phyloP scores from a whole-genome alignment of 2,888 invertebrate species.

The Dyspetes luteomarginatus region DNA sequence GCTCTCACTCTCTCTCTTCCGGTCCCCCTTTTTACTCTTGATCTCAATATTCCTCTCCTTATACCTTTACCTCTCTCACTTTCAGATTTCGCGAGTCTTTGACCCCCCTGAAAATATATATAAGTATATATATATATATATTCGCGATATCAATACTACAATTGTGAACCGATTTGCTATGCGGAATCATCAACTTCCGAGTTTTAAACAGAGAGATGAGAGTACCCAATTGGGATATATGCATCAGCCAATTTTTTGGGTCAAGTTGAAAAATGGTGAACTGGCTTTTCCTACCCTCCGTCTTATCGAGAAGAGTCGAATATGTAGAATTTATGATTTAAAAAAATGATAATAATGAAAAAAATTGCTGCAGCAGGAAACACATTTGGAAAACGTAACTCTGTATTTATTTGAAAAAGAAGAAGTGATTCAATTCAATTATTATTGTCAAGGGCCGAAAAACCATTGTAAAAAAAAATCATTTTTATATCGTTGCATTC shows the following conservation, averaged over 20 bases:
- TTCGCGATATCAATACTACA: conserved; percentile 54
- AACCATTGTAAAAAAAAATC: too few relatives aligned
- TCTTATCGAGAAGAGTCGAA: too few relatives aligned
- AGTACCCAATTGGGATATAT: background rate
- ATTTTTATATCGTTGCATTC: too few relatives aligned
- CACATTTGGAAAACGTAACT: too few relatives aligned
- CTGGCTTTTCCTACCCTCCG: too few relatives aligned
- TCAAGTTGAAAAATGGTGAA: background rate
- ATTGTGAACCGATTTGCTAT: conserved; percentile 14
- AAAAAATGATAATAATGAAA: too few relatives aligned
- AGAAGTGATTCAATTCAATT: too few relatives aligned
- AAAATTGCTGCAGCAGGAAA: too few relatives aligned
- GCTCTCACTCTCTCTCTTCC: conserved; percentile 9
- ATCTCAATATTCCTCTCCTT: conserved; percentile 42
- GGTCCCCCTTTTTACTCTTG: conserved; percentile 40
- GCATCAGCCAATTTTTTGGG: background rate
- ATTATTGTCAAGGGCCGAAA: too few relatives aligned
- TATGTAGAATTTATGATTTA: too few relatives aligned
- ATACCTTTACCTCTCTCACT: conserved; percentile 11
- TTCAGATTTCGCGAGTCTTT: conserved; percentile 53
- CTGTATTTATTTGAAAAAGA: too few relatives aligned
- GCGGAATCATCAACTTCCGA: conserved; percentile 44
- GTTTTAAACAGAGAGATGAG: background rate
- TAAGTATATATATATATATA: background rate
- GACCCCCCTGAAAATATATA: conserved; percentile 43